A percentile compares a stretch with the other conserved stretches of the same genome.
phyloP scores from a whole-genome alignment of 2,888 invertebrate species.

The Octodonta nipae region DNA sequence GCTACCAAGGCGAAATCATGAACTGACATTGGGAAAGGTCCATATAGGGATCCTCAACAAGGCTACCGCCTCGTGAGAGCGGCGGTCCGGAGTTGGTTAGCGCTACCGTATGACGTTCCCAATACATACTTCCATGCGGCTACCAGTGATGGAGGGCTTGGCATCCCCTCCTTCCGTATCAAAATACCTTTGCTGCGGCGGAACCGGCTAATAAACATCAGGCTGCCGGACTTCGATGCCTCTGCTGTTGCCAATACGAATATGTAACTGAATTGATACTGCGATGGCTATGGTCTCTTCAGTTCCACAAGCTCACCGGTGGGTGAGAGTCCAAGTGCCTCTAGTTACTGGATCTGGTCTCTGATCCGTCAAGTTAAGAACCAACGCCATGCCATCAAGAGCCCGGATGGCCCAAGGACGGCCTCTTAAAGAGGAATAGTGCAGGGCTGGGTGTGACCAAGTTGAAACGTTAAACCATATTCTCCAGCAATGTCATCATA shows the following conservation, averaged over 20 bases:
- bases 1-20: conserved; percentile 4
- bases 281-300: conserved; percentile 5
- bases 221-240: no score
- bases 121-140: conserved; percentile 7
- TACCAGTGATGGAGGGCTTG: conserved; percentile 7
- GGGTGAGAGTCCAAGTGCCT: conserved; percentile 3
- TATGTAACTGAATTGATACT: no score
- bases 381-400: conserved; percentile 8
- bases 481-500: neutral
- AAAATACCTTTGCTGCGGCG: no score
- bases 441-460: conserved; percentile 9
- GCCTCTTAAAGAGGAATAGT: conserved; percentile 3
- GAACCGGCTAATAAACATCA: no score
- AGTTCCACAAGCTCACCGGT: conserved; percentile 1
- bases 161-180: conserved; percentile 6
- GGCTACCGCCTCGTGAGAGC: neutral
- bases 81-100: no score
- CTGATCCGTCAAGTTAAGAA: conserved; percentile 5
- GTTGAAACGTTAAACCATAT: conserved; percentile 5
- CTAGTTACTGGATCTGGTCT: conserved; percentile 5
- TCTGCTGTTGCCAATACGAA: no score
- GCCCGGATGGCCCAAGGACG: conserved; percentile 5
- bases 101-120: conserved; percentile 5
- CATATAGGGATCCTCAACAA: conserved; percentile 2
- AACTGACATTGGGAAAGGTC: conserved; percentile 1